Evolutionary conservation across 2,888 invertebrate species (phyloP), one percentile per base, ranked within the genome.

Genomic region (Pterobdella sp.): DNA sequence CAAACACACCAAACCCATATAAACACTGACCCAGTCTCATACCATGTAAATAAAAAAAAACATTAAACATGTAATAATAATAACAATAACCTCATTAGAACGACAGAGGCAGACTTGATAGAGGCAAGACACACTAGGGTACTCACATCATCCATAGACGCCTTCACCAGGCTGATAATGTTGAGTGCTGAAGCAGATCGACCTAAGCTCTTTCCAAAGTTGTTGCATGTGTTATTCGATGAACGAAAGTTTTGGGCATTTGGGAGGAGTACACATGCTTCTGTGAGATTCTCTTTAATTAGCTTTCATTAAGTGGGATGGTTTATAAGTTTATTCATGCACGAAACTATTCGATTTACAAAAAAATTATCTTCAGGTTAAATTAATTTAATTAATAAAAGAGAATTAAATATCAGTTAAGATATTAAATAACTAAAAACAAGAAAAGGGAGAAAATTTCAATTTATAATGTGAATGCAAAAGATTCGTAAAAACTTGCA

Each of bases 171-270:
- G 73, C 88, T 90, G 79, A 80, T 90, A 52, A 86, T 86, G 52
- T 85, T 87, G 77, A 84, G 89, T 1, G 83, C 87, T 4, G 71
- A 79, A 2, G 84, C 85, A 18, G 85, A 87, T 77, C 82, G 87
- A 32, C 81, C 85, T 64, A 87, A 14, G 36, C 42, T 77, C 22
- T 37, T 66, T 18, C 86, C 86, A 0, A 83, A 84, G 73, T 85
- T 90, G 77, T 77, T 79, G 1, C 4, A 65, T 3, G 34, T 4
- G 2, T 35, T 71, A 70, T 81, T 91, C 74, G 84, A 84, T 0
- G 86, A 87, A 77, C 80, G 82, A 34, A 87, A 88, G 81, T 92
- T 91, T 84, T 93, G 92, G 92, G 89, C 88, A 79, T 85, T 88
- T 63, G 85, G 87, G 1, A 87, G 87, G 77, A 86, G 75, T 68